Evolutionary conservation across 2,888 invertebrate species (phyloP), one percentile per base, ranked within the genome.

Genomic region (Sesamia inferens): DNA sequence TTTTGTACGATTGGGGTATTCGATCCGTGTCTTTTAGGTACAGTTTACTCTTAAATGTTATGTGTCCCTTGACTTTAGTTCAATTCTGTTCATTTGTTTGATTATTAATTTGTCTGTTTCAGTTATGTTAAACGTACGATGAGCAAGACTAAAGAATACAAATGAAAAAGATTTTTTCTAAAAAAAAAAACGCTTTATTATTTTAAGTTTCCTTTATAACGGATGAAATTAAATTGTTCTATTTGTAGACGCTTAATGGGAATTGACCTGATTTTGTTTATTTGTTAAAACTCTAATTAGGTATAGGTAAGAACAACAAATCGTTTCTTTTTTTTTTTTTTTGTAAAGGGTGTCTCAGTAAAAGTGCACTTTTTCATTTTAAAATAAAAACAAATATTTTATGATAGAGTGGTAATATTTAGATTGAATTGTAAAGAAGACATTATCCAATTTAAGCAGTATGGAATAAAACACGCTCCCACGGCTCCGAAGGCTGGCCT

Each of bases 1-100:
- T 78, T 79, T 71, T 48, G 73, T 71, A 74, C 59, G 54, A 79
- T 73, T 82, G 68, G 66, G 68, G 62, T 66, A 73, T 70, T 66
- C 42, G 61, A 78, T 66, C 22, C 57, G 48, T 68, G 57, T 74
- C 61, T 78, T 82, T 71, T 47, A 71, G 57, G 48, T 39, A 72
- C 72, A 42, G 57, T 76, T 55, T 13, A 31, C 51, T 68, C 59
- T 57, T 57, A 42, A 51, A 76, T 58, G 31, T 58, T 75, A 57
- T 22, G 22, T 22, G n/a, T 16, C 22, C 31, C 13, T 54, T 54
- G 11, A 11, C 31, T 51, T 54, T 51, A 22, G 22, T 54, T 39
- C 31, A 22, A 19, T 48, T 48, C 7, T 0, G 31, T 57, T 62
- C 19, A 19, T 54, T 44, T 11, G 16, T 47, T 67, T 39, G 24